Evolutionary conservation across 2,888 invertebrate species (phyloP), one percentile per base, ranked within the genome.

Genomic region (Operophtera brumata): DNA sequence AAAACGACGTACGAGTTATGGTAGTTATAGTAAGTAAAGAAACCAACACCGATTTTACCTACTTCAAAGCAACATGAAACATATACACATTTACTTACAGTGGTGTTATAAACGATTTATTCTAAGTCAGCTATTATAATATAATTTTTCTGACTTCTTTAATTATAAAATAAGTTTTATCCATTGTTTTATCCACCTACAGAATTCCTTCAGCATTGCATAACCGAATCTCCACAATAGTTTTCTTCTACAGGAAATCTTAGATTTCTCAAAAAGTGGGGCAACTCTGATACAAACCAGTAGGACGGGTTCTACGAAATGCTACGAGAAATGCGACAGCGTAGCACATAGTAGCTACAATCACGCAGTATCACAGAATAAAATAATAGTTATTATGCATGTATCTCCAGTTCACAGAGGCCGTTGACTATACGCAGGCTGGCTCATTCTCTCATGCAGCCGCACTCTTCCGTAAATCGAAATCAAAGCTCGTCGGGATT

Each of bases 401-500:
- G 36, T 84, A 81, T 80, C 75, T 73, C 73, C 70, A 79, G 78
- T 77, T 81, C 79, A 78, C 73, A 77, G 83, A 86, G 88, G 88
- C 80, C 88, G 86, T 87, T 89, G 88, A 89, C 89, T 84, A 86
- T 78, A 80, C 74, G 75, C 75, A 65, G 51, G 62, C 71, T 68
- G 62, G 83, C 86, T 69, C 76, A 78, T 76, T 86, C 77, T 65
- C 74, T 66, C 83, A 61, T 75, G 65, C 73, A 71, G 77, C 86
- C 72, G 77, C 69, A 86, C 90, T 89, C 87, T 86, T 89, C 88
- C 82, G 77, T 89, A 85, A 90, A 90, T 90, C 89, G 90, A 90
- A 90, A 89, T 90, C 89, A 88, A 90, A 88, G 88, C 90, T 89
- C 89, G 83, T 86, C 83, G 86, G 80, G 82, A 84, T 82, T 82